Evolutionary conservation across 2,113 vertebrate species (phyloP), one percentile per base, ranked within the genome.

Genomic region (Seriola quinqueradiata): DNA sequence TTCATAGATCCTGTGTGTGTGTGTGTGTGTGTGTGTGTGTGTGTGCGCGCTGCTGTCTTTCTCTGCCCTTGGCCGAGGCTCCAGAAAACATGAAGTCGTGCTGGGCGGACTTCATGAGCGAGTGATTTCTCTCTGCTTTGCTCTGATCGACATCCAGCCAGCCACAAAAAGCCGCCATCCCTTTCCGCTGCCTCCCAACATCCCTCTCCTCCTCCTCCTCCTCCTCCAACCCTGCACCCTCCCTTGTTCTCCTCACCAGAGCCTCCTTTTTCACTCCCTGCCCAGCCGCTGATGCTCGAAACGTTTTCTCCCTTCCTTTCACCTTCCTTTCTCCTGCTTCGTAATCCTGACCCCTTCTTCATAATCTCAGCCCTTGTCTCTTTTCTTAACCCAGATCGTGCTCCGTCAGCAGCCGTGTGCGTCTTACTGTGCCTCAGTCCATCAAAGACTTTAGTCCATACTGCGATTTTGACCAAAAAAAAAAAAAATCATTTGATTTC

Each of bases 61-160:
- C 66, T 57, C 71, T 91, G 76, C 72, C 88, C 82, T 86, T 91
- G 87, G 79, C 81, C 21, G 3, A 55, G 44, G 72, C 79, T 89
- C 72, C 69, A 82, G 71, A 75, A 87, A 87, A 88, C 87, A 89
- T 82, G 72, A 89, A 82, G 67, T 86, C 87, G 81, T 84, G 76
- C 85, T 86, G 87, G 77, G 78, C 40, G 13, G 42, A 70, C 75
- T 84, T 71, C 46, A 70, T 78, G 79, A 92, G 78, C 34, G 32
- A 87, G 57, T 87, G 77, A 86, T 82, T 81, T 89, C 70, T 90
- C 85, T 70, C 42, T 76, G 71, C 76, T 82, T 87, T 67, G 75
- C 73, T 84, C 77, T 84, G 75, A 86, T 87, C 77, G 21, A 88
- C 67, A 8, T 86, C 81, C 86, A 89, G 77, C 59, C 71, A 77